Conservation (phyloP, 2,888 invertebrate species). For the Archips crataeganus region DNA sequence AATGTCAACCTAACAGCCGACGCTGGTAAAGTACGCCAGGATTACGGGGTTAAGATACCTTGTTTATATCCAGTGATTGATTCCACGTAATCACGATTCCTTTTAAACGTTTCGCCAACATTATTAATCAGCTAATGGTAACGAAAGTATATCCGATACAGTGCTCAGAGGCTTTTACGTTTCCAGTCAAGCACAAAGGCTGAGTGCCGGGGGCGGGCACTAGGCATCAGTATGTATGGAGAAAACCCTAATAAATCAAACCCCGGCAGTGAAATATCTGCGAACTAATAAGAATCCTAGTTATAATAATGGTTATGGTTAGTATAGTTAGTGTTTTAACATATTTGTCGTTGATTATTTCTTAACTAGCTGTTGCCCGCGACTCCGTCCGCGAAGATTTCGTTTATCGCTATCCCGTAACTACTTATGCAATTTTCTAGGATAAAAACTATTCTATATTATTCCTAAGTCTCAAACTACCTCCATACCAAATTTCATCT, state of each 20-base stretch:
- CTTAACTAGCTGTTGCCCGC: too few species aligned
- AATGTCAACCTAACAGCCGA: too few species aligned
- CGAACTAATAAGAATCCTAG: slow-evolving; percentile 49
- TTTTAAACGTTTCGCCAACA: neutral
- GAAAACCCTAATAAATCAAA: slow-evolving; percentile 52
- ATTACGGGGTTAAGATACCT: too few species aligned
- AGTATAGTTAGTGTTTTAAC: neutral
- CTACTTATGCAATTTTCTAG: too few species aligned
- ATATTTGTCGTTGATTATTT: too few species aligned
- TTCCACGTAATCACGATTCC: neutral
- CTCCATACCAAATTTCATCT: too few species aligned
- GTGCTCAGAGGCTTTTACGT: slow-evolving; percentile 17
- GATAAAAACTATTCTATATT: too few species aligned
- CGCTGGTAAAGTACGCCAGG: too few species aligned
- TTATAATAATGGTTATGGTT: slow-evolving; percentile 7
- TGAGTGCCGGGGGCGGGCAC: slow-evolving; percentile 9
- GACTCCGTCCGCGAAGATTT: too few species aligned
- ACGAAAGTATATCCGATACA: slow-evolving; percentile 13
- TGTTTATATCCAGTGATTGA: neutral
- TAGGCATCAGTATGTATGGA: slow-evolving; percentile 44
- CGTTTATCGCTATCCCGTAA: too few species aligned
- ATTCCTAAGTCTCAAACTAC: too few species aligned
- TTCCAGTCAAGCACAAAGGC: slow-evolving; percentile 9
- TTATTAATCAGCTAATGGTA: slow-evolving; percentile 13
- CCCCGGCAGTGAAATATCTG: slow-evolving; percentile 35